Conservation (phyloP, 2,888 invertebrate species). For the Pyrocoelia pectoralis region DNA sequence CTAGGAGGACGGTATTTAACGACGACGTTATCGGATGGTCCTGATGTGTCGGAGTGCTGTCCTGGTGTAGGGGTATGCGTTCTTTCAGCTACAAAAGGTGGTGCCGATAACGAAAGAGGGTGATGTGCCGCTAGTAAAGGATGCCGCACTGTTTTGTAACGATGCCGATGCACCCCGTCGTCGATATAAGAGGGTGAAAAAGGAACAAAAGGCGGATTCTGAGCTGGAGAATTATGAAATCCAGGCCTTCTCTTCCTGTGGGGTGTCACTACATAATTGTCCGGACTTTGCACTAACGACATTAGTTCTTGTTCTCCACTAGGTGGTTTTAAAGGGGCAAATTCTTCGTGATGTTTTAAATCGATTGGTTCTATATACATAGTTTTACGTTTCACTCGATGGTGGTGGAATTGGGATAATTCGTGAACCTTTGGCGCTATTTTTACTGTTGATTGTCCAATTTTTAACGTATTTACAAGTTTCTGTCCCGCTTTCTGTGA, state of each 20-base stretch:
- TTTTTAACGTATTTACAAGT: slow-evolving; percentile 63
- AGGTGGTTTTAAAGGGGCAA: slow-evolving; percentile 71
- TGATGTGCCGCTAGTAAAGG: slow-evolving; percentile 70
- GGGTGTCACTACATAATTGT: slow-evolving; percentile 85
- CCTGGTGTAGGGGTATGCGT: slow-evolving; percentile 68
- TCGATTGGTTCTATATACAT: slow-evolving; percentile 74
- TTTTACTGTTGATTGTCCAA: slow-evolving; percentile 68
- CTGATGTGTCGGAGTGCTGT: slow-evolving; percentile 57
- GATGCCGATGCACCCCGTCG: slow-evolving; percentile 70
- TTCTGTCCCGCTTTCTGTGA: slow-evolving; percentile 51
- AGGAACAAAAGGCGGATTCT: slow-evolving; percentile 87
- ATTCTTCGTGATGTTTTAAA: slow-evolving; percentile 75
- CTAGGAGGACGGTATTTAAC: slow-evolving; percentile 73
- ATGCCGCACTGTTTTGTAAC: slow-evolving; percentile 64
- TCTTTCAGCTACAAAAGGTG: slow-evolving; percentile 72
- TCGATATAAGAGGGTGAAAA: slow-evolving; percentile 80
- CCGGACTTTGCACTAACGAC: slow-evolving; percentile 76
- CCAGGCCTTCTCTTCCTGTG: slow-evolving; percentile 87
- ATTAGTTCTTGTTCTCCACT: slow-evolving; percentile 71
- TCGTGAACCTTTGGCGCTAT: slow-evolving; percentile 69
- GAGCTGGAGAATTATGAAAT: slow-evolving; percentile 86
- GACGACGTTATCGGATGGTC: slow-evolving; percentile 65
- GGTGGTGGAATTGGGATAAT: slow-evolving; percentile 58
- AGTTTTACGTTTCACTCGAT: slow-evolving; percentile 67
- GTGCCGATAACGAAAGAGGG: slow-evolving; percentile 76